phyloP scores from a whole-genome alignment of 2,113 vertebrate genomes.

The Melanerpes formicivorus region DNA sequence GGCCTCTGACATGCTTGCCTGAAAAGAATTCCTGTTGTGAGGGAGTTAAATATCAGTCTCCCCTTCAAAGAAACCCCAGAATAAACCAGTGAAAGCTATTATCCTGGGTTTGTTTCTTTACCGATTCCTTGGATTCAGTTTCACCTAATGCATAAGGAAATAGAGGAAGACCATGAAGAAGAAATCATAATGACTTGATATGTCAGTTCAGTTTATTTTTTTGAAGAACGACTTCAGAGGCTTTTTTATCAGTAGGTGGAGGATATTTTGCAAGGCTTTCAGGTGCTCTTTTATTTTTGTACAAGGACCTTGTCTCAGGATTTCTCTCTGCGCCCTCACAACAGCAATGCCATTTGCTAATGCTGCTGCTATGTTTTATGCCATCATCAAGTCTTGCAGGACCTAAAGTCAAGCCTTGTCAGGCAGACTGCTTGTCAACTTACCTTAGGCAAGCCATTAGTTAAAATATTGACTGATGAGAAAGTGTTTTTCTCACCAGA shows the following conservation, averaged over 20 bases:
- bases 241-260: neutral
- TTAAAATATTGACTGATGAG: neutral
- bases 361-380: neutral
- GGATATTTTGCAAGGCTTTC: neutral
- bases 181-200: neutral
- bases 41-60: neutral
- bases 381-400: neutral
- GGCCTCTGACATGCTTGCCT: neutral
- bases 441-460: neutral
- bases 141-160: neutral
- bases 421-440: neutral
- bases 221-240: neutral
- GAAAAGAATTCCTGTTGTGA: neutral
- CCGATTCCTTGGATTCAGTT: neutral
- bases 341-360: neutral
- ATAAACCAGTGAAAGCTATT: neutral
- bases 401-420: neutral
- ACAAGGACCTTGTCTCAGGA: neutral
- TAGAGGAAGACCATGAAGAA: neutral
- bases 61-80: neutral
- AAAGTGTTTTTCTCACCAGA: neutral
- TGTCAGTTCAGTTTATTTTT: neutral
- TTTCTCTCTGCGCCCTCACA: neutral
- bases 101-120: neutral
- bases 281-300: slow-evolving; percentile 3